Base-by-base conservation (phyloP, 2,797 vertebrate species). In the Luscinia megarhynchos region DNA sequence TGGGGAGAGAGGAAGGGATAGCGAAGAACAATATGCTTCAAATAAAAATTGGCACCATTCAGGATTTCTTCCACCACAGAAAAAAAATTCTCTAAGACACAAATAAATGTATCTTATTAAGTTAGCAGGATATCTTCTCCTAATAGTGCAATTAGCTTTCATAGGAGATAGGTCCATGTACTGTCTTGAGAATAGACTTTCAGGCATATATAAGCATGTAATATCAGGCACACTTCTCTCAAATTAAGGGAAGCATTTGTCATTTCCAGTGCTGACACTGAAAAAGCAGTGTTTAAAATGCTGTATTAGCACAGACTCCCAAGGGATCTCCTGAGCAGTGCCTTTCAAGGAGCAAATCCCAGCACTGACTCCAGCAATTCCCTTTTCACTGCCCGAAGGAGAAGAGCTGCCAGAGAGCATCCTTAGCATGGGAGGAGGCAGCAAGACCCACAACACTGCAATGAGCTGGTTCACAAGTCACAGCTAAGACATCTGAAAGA, bases 211-310 rank as follows among this genome's bases (percentile, higher is more conserved):
- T 8, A 78, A 72, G 38, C 36, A 81, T 11, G 2, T 68, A 87
- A 24, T 75, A 88, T 17, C 10, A 10, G 84, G 76, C 59, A 88
- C 43, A n/a, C 46, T 87, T 87, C 73, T 83, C n/a, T 23, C 76
- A 90, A 85, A 72, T 88, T 91, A 88, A 90, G 67, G 76, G 58
- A 68, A 86, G 30, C 27, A 75, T 78, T 94, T 92, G 76, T 93
- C 73, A 72, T 81, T 91, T 83, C 73, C 82, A 94, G 62, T 51
- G 69, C 64, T 83, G 74, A 91, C 46, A 92, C 18, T 55, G 54
- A 88, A 93, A 77, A 76, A 86, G 34, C 21, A 26, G 32, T 55
- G 48, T 50, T 83, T 78, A 61, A 89, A 92, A 81, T 40, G 50
- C 46, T 64, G 4, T 32, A 66, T 59, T 84, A 89, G 27, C 48